Base-by-base conservation (phyloP, 1,140 invertebrate genomes). In the Nixonia krombeini region DNA sequence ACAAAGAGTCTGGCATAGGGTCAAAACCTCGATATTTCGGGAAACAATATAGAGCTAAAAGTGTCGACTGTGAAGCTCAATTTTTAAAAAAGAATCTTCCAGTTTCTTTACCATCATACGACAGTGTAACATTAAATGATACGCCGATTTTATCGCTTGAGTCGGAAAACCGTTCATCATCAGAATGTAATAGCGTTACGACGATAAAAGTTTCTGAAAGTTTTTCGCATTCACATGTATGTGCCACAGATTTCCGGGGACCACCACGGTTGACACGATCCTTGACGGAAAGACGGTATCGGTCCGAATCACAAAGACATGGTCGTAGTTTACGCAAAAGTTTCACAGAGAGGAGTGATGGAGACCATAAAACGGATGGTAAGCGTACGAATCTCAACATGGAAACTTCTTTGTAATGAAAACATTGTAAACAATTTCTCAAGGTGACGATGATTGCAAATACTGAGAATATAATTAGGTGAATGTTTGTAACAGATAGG, bases 381-480 rank as follows among this genome's bases (percentile, higher is more conserved):
- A 80, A 58, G 44, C 75, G 78, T 21, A 71, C 73, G 35, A 83
- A 82, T 50, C 42, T 84, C 31, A 85, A 79, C 35, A 83, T 85
- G 72, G 83, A 85, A 56, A 84, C 83, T 6, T 85, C 83, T 3
- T 76, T 85, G 41, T 85, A 76, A 81, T 67, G 25, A 66, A 41
- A 40, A 7, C 16, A 26, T 25, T 38, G 31, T 38, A n/a, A 50
- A 35, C 26, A 21, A 31, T 37, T 37, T 37, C 4, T 13, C 8
- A n/a, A n/a, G n/a, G n/a, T n/a, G n/a, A n/a, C n/a, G n/a, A n/a
- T n/a, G n/a, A n/a, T n/a, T n/a, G n/a, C 8, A 17, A 0, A 42
- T 38, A 6, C 13, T 4, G 4, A 13, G 15, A 38, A 8, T 16
- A 12, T 4, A 38, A 4, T 13, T 10, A 38, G 13, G 0, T n/a